A percentile compares a stretch with the other conserved stretches of the same genome.
Evolutionary conservation across 2,888 invertebrate genomes (phyloP).

Genomic region (Scaptomyza polygonia): DNA sequence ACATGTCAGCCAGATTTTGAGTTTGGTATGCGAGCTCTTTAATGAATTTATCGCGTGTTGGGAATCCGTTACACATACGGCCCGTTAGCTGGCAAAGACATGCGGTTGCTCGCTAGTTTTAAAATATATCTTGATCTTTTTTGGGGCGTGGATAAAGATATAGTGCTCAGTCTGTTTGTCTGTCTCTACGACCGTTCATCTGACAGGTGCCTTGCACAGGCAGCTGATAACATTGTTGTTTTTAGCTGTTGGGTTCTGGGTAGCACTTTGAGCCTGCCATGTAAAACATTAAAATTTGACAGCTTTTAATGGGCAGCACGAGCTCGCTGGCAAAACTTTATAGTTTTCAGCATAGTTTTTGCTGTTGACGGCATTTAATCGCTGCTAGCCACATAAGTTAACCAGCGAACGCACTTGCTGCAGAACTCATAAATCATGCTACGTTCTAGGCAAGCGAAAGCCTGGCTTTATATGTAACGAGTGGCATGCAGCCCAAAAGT

Average conservation of each 20-base stretch:
- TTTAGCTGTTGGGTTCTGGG: conserved; percentile 18
- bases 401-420: conserved; percentile 35
- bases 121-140: conserved; percentile 63
- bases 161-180: conserved; percentile 39
- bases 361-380: conserved; percentile 72
- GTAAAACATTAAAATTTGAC: conserved; percentile 79
- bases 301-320: conserved; percentile 66
- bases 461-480: conserved; percentile 12
- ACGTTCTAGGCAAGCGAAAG: conserved; percentile 26
- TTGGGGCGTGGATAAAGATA: conserved; percentile 49
- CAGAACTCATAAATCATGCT: conserved; percentile 49
- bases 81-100: conserved; percentile 58
- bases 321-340: conserved; percentile 53
- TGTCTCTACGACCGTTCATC: conserved; percentile 6
- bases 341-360: conserved; percentile 47
- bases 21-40: conserved; percentile 65
- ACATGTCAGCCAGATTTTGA: conserved; percentile 72
- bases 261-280: conserved; percentile 72
- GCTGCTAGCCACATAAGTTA: conserved; percentile 56
- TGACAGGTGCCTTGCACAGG: conserved; percentile 67
- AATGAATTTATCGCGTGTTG: conserved; percentile 80
- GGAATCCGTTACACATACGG: conserved; percentile 75
- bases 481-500: conserved; percentile 34
- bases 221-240: conserved; percentile 44
- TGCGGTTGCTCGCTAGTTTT: conserved; percentile 53